Conservation (phyloP, 2,888 invertebrate species). For the Aporophyla nigra region DNA sequence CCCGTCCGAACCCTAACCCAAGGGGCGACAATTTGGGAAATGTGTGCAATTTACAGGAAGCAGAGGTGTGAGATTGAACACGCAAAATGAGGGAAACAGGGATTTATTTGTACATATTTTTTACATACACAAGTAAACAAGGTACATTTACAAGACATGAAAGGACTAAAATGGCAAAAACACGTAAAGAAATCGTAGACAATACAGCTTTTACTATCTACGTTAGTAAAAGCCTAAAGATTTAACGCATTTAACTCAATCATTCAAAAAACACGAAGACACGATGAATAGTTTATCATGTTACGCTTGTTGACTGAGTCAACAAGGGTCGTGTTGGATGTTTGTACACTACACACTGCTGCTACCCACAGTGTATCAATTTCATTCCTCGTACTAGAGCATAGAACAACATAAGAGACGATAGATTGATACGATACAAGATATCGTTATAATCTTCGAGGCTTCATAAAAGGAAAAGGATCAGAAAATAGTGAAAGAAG, state of each 20-base stretch:
- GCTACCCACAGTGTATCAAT: slow-evolving; percentile 38
- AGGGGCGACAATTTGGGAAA: slow-evolving; percentile 50
- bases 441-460: not conserved
- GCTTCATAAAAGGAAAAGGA: not conserved
- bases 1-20: slow-evolving; percentile 9
- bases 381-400: slow-evolving; percentile 37
- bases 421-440: slow-evolving; percentile 8
- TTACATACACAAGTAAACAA: not conserved
- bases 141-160: not conserved
- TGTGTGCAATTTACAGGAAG: slow-evolving; percentile 49
- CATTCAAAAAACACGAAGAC: slow-evolving; percentile 11
- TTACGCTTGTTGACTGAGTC: slow-evolving; percentile 50
- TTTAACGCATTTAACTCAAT: slow-evolving; percentile 6
- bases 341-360: slow-evolving; percentile 32
- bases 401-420: slow-evolving; percentile 22
- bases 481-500: not conserved
- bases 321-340: slow-evolving; percentile 42
- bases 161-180: not conserved
- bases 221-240: not conserved
- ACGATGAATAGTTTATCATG: slow-evolving; percentile 45
- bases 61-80: slow-evolving; percentile 55
- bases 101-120: slow-evolving; percentile 4
- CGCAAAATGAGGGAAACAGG: slow-evolving; percentile 26
- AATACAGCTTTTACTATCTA: not conserved
- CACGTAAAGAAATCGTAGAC: not conserved